Evolutionary conservation across 2,888 invertebrate species (phyloP), one percentile per base, ranked within the genome.

Genomic region (Archaeoteleia sp.): DNA sequence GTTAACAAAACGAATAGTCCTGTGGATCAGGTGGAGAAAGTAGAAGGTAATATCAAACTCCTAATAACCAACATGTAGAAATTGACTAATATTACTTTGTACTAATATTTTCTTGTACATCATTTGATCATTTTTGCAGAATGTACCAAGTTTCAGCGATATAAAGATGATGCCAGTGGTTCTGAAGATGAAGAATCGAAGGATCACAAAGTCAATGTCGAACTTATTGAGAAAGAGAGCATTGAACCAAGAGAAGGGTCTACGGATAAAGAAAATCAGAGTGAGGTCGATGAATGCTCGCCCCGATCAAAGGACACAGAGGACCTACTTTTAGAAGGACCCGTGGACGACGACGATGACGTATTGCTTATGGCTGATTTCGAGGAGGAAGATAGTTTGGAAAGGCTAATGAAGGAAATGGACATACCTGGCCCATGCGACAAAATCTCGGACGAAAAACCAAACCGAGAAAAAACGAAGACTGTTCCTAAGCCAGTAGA

Each of bases 391-490:
- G 86, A 86, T 67, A 88, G 88, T 73, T 78, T 88, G 37, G 88
- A 88, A 57, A 86, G 86, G 1, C 74, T 88, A 23, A 87, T 88
- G 86, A 84, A 87, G 48, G 88, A 88, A 70, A 83, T 88, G 75
- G 88, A 88, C 1, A 46, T 49, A 60, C 82, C 84, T 54, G 88
- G 88, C 71, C 82, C 77, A 7, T 76, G 75, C 2, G 78, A 75
- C 13, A 48, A 48, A 10, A 75, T 69, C 2, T 74, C 54, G 17
- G 78, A 76, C 6, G 78, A 69, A 23, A 73, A 73, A 23, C 20
- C 15, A 7, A 48, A 15, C 3, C 8, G 2, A 27, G 17, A 14
- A 48, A 55, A 5, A 40, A n/a, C 9, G 27, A 43, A 0, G 13
- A 45, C 9, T 20, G 3, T 2, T 40, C 23, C 0, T 54, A 42